Conservation (phyloP, 2,797 vertebrate genomes). For the Bovichtus diacanthus region DNA sequence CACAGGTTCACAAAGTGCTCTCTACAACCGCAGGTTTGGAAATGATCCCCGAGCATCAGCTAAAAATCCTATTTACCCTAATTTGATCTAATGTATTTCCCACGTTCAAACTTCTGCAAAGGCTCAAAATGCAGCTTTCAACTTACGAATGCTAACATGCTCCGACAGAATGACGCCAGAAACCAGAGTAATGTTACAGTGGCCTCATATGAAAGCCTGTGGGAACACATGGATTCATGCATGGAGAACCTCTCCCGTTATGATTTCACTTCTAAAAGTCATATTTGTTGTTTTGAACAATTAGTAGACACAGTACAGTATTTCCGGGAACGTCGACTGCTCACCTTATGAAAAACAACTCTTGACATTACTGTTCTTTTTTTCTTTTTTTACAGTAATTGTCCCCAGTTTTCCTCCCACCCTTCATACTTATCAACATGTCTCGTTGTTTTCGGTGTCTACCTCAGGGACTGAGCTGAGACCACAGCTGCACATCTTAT, state of each 20-base stretch:
- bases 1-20: neutral
- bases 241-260: constrained; percentile 18
- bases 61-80: neutral
- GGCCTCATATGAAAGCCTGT: constrained; percentile 13
- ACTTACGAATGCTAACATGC: constrained; percentile 19
- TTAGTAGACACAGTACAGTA: neutral
- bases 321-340: neutral
- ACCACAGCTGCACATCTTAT: constrained; percentile 84
- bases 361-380: constrained; percentile 10
- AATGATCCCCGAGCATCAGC: neutral
- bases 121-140: neutral
- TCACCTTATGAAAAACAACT: constrained; percentile 43
- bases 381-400: constrained; percentile 29
- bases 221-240: constrained; percentile 33
- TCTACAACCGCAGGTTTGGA: neutral
- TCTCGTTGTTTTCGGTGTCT: constrained; percentile 66
- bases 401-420: constrained; percentile 63
- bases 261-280: constrained; percentile 12
- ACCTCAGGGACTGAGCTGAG: constrained; percentile 72
- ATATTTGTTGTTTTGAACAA: constrained; percentile 26
- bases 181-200: constrained; percentile 28
- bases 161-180: constrained; percentile 27
- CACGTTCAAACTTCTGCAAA: constrained; percentile 4
- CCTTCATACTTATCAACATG: constrained; percentile 69
- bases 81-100: neutral